phyloP scores from a whole-genome alignment of 2,113 vertebrate species.

The Stigmatopora nigra region DNA sequence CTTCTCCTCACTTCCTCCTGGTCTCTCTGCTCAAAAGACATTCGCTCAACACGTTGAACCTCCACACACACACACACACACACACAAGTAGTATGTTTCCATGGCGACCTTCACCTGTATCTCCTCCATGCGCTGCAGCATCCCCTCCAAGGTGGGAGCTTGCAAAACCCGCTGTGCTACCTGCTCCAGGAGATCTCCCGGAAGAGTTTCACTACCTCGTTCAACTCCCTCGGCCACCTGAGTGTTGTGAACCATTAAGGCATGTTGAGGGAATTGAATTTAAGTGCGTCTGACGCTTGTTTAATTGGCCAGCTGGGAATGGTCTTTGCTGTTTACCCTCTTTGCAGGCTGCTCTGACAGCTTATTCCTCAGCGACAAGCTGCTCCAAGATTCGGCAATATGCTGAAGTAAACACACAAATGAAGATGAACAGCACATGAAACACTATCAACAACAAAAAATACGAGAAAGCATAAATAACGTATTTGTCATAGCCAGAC shows the following conservation, averaged over 20 bases:
- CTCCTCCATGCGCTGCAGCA: slow-evolving; percentile 91
- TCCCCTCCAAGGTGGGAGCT: slow-evolving; percentile 71
- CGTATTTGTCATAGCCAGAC: not conserved
- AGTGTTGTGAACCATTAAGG: not conserved
- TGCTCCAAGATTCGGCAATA: slow-evolving; percentile 32
- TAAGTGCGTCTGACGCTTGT: not conserved
- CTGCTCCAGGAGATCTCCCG: slow-evolving; percentile 70
- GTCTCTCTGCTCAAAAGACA: slow-evolving; percentile 69
- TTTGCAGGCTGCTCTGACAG: slow-evolving; percentile 50
- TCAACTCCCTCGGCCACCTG: slow-evolving; percentile 61
- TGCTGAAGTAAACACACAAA: slow-evolving; percentile 38
- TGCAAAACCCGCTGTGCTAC: slow-evolving; percentile 40
- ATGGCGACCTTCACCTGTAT: slow-evolving; percentile 78
- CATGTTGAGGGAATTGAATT: not conserved
- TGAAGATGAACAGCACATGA: slow-evolving; percentile 14
- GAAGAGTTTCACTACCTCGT: slow-evolving; percentile 50
- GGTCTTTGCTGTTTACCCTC: slow-evolving; percentile 36
- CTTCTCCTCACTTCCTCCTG: slow-evolving; percentile 82
- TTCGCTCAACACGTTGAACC: slow-evolving; percentile 12
- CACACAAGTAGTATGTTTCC: slow-evolving; percentile 23
- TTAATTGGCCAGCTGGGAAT: slow-evolving; percentile 3
- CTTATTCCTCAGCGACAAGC: slow-evolving; percentile 27
- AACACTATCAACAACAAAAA: not conserved
- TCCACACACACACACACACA: too few species aligned
- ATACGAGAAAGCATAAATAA: not conserved